Evolutionary conservation across 1,140 invertebrate genomes (phyloP).

Genomic region (Danaus plexippus): DNA sequence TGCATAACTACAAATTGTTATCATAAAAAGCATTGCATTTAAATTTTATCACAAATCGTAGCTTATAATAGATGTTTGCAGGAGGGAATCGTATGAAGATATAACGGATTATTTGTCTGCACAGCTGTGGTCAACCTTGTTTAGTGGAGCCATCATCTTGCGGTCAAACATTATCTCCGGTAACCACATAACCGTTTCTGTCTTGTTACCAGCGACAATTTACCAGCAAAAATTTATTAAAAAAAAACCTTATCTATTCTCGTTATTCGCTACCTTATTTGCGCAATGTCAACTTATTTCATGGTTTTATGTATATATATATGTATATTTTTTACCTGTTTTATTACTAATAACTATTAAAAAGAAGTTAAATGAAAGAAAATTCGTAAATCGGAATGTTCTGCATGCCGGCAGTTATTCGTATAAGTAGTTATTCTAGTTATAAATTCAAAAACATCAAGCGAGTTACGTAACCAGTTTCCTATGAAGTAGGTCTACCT

Average conservation of each 20-base stretch:
- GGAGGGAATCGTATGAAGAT: slow-evolving; percentile 1
- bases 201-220: slow-evolving; percentile 57
- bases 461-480: slow-evolving; percentile 18
- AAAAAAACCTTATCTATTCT: slow-evolving; percentile 17
- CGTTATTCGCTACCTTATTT: slow-evolving; percentile 25
- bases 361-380: slow-evolving; percentile 7
- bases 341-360: background rate
- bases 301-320: slow-evolving; percentile 6
- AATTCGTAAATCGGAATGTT: slow-evolving; percentile 9
- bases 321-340: slow-evolving; percentile 1
- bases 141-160: slow-evolving; percentile 42
- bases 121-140: slow-evolving; percentile 33
- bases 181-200: slow-evolving; percentile 36
- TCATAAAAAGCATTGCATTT: background rate
- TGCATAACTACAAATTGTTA: background rate
- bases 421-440: slow-evolving; percentile 23
- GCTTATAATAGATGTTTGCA: slow-evolving; percentile 9
- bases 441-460: slow-evolving; percentile 25
- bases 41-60: slow-evolving; percentile 1
- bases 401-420: slow-evolving; percentile 6
- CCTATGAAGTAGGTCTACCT: slow-evolving; percentile 17
- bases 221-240: slow-evolving; percentile 24
- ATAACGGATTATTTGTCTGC: slow-evolving; percentile 12
- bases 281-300: slow-evolving; percentile 11
- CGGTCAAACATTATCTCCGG: slow-evolving; percentile 47